These are phyloP conservation scores for Calameuta idolon DNA, from an alignment of 2,888 invertebrate genomes.

Conservation along the genomic window DNA sequence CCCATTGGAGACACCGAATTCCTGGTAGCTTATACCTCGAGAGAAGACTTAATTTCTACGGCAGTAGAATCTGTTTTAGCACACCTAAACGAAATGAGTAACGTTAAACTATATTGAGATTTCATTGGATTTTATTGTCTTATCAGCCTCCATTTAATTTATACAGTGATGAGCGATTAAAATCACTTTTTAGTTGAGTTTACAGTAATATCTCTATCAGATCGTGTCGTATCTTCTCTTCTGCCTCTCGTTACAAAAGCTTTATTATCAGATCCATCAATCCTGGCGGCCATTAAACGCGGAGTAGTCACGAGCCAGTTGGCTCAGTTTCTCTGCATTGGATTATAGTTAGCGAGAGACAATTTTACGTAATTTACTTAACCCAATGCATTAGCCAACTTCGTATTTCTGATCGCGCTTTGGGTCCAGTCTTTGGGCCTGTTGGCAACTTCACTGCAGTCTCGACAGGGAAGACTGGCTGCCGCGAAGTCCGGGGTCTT, in stretches of 20 bases:
- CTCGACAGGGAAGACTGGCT: background rate
- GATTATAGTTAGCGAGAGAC: background rate
- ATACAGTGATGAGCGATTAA: background rate
- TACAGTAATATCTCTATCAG: background rate
- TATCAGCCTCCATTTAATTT: background rate
- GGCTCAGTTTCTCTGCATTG: background rate
- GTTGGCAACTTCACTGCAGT: background rate
- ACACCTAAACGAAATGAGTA: too few relatives aligned
- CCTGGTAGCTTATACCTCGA: background rate
- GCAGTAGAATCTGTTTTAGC: too few relatives aligned
- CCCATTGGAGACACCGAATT: background rate
- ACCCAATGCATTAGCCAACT: background rate
- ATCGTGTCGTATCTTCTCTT: background rate
- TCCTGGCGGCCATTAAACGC: background rate
- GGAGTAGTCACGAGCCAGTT: background rate
- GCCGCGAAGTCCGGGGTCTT: background rate
- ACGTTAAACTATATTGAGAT: too few relatives aligned
- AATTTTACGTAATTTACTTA: background rate
- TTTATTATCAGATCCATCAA: background rate
- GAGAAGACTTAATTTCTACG: background rate
- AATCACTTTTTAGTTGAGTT: background rate
- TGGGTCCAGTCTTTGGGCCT: background rate
- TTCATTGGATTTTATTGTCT: too few relatives aligned
- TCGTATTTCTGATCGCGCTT: background rate
- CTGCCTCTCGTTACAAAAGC: background rate